These are phyloP conservation scores for Tamandua tetradactyla DNA, from an alignment of 2,797 vertebrate genomes.

Conservation along the genomic window DNA sequence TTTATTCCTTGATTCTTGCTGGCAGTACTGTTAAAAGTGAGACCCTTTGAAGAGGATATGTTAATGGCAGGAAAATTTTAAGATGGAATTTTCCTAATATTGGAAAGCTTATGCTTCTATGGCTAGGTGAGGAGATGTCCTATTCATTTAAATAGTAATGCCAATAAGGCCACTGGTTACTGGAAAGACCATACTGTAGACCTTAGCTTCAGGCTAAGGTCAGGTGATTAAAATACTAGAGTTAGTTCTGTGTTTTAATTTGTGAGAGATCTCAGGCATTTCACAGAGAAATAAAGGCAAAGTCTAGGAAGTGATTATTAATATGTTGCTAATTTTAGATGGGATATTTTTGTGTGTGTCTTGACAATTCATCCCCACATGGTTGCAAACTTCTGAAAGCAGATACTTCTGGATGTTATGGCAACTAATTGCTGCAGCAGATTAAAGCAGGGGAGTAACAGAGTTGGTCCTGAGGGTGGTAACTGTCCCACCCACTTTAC, in stretches of 20 bases:
- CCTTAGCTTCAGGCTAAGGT: background rate
- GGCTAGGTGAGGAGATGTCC: background rate
- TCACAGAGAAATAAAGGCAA: background rate
- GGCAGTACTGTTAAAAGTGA: background rate
- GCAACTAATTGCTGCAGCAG: background rate
- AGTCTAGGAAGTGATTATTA: background rate
- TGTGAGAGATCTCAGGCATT: background rate
- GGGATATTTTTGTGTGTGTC: background rate
- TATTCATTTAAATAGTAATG: background rate
- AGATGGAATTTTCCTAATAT: background rate
- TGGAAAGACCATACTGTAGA: background rate
- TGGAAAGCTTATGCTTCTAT: background rate
- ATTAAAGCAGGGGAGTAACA: background rate
- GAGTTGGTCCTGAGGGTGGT: background rate
- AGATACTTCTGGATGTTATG: background rate
- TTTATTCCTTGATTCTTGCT: background rate
- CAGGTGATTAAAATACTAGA: background rate
- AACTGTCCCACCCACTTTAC: background rate
- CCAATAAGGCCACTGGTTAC: background rate
- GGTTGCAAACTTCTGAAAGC: background rate
- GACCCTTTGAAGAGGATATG: background rate
- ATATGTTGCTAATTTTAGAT: background rate
- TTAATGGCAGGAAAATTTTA: background rate
- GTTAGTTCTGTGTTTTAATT: background rate
- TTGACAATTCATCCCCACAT: background rate